Conservation (phyloP, 2,113 vertebrate genomes). For the Cardinalis cardinalis region DNA sequence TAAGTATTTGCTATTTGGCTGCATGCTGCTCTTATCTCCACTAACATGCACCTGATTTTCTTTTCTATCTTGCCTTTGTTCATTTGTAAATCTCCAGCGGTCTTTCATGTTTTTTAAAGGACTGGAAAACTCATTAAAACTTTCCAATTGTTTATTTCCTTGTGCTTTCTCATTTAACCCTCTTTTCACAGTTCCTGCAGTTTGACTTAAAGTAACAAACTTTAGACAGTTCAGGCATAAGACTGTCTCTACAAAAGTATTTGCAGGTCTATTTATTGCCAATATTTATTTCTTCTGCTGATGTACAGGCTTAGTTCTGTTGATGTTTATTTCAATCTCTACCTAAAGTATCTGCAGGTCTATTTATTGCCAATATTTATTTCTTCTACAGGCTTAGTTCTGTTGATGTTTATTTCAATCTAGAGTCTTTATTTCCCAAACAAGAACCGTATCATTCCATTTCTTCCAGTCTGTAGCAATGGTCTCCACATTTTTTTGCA, state of each 20-base stretch:
- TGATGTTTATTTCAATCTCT: neutral
- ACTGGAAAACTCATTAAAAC: conserved; percentile 47
- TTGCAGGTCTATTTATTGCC: neutral
- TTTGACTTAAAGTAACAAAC: neutral
- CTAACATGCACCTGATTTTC: conserved; percentile 53
- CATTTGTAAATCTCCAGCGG: neutral
- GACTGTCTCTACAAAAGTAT: neutral
- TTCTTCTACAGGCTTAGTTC: neutral
- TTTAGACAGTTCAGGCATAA: neutral
- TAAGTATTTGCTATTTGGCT: conserved; percentile 39
- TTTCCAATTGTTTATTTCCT: conserved; percentile 52
- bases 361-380: neutral
- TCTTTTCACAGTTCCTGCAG: neutral
- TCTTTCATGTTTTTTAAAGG: conserved; percentile 54
- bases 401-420: neutral
- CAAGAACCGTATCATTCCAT: neutral
- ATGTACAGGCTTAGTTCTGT: neutral
- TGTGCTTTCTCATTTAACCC: conserved; percentile 9
- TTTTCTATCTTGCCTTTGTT: conserved; percentile 53
- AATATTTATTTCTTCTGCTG: neutral
- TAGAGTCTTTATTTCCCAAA: neutral
- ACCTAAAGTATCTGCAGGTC: neutral
- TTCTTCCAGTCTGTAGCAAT: neutral
- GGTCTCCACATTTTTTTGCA: neutral
- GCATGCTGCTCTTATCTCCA: conserved; percentile 27